Percentiles rank a stretch among this genome's conserved stretches.
Conservation (phyloP, 1,140 invertebrate genomes). For the Cataglyphis hispanica region DNA sequence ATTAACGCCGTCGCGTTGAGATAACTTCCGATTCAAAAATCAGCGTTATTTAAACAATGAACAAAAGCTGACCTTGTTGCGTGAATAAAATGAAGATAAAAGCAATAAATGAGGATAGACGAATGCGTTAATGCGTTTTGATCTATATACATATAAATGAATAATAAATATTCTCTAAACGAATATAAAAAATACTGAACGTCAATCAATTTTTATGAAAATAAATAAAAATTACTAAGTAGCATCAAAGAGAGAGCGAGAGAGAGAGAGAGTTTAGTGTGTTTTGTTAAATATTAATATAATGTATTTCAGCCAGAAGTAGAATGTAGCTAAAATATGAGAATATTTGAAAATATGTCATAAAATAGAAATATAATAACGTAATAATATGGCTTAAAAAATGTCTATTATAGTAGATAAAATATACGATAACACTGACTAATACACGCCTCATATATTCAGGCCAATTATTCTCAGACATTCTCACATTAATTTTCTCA, state of each 20-base stretch:
- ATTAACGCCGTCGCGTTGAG: conserved; percentile 17
- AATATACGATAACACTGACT: too few relatives aligned
- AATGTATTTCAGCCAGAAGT: neutral
- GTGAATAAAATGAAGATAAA: conserved; percentile 1
- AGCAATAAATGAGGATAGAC: neutral
- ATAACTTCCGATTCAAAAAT: conserved; percentile 10
- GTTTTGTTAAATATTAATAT: neutral
- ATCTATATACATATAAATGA: too few relatives aligned
- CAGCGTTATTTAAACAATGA: conserved; percentile 20
- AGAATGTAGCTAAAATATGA: neutral
- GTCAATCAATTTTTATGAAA: neutral
- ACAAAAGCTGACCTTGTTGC: conserved; percentile 10
- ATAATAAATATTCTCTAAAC: too few relatives aligned
- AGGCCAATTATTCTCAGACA: conserved; percentile 68
- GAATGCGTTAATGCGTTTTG: neutral
- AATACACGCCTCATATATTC: too few relatives aligned
- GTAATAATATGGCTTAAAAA: neutral
- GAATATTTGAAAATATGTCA: neutral
- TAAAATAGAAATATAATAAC: neutral
- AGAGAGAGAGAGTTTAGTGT: too few relatives aligned
- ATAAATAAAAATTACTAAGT: neutral
- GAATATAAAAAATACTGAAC: neutral
- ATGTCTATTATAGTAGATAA: neutral
- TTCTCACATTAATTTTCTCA: conserved; percentile 70
- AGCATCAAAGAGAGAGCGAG: too few relatives aligned